Evolutionary conservation across 2,888 invertebrate species (phyloP), one percentile per base, ranked within the genome.

Genomic region (Eulithis prunata): DNA sequence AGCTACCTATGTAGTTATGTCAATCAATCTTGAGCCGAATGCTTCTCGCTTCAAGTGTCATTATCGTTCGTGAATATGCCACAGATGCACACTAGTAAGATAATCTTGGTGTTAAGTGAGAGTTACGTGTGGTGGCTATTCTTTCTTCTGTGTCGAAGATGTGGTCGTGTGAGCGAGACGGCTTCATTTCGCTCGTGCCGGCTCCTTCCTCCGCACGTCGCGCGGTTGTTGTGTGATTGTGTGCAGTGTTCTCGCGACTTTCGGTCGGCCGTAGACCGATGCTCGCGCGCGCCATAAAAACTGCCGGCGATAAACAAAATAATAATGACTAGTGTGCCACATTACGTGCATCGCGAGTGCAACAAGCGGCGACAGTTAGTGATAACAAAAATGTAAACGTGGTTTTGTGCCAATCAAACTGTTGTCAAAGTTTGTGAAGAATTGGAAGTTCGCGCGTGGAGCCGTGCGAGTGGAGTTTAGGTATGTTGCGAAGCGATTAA

Each of bases 321-420:
- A 90, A 91, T 91, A 90, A 91, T 91, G 90, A 86, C 80, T 83
- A 88, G 90, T 91, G 90, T 87, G 86, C 86, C 79, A 82, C 75
- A 87, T 85, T 83, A 87, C 87, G 88, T 87, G 86, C 86, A 87
- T 83, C 91, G 91, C 87, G 89, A 90, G 92, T 91, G 92, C 87
- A 86, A 86, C 84, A 87, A 88, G 83, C 89, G 84, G 84, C 89
- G 80, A 87, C 88, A 89, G 92, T 91, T 92, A 91, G 91, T 91
- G 91, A 91, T 91, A 90, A 89, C 86, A 77, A 87, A 85, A 85
- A 89, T 88, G 87, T 90, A 90, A 64, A 86, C 85, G 89, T 89
- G 88, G 91, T 91, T 90, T 88, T 88, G 90, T 91, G 91, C 86
- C 86, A 81, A 86, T 86, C 86, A 81, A 86, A 83, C 84, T 89